These are phyloP conservation scores for Cyanoramphus novaezelandiae DNA, from an alignment of 2,113 vertebrate genomes.

Conservation along the genomic window DNA sequence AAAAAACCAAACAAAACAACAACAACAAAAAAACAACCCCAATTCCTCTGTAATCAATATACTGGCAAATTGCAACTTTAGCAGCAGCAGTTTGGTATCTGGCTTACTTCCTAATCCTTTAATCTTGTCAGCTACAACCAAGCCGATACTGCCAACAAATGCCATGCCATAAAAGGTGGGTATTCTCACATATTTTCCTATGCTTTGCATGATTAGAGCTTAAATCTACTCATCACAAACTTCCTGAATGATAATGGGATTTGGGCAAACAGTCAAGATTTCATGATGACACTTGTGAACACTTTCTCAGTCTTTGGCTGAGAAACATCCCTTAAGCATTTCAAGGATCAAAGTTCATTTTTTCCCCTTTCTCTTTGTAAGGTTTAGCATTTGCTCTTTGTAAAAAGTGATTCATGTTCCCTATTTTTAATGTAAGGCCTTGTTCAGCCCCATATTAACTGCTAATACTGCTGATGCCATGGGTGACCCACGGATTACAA, in stretches of 20 bases:
- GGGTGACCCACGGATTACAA: not conserved
- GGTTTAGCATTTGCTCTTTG: not conserved
- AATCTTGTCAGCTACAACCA: constrained; percentile 25
- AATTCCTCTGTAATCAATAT: constrained; percentile 30
- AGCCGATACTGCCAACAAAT: not conserved
- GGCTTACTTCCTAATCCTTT: constrained; percentile 48
- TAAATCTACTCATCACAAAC: constrained; percentile 7
- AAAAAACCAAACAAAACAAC: not conserved
- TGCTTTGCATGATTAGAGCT: constrained; percentile 24
- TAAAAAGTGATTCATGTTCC: not conserved
- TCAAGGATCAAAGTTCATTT: not conserved
- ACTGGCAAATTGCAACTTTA: not conserved
- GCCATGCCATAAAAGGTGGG: constrained; percentile 32
- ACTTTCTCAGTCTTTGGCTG: not conserved
- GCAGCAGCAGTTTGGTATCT: constrained; percentile 9
- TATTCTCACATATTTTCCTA: constrained; percentile 40
- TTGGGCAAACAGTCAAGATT: constrained; percentile 27
- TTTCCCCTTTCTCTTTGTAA: not conserved
- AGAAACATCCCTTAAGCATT: not conserved
- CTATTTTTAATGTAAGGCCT: not conserved
- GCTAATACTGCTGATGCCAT: not conserved
- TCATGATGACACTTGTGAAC: not conserved
- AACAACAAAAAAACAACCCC: not conserved
- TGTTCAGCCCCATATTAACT: not conserved
- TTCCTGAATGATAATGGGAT: constrained; percentile 23